Percentiles rank a stretch among this genome's conserved stretches.
Conservation (phyloP, 2,797 vertebrate species). For the Lagorchestes hirsutus region DNA sequence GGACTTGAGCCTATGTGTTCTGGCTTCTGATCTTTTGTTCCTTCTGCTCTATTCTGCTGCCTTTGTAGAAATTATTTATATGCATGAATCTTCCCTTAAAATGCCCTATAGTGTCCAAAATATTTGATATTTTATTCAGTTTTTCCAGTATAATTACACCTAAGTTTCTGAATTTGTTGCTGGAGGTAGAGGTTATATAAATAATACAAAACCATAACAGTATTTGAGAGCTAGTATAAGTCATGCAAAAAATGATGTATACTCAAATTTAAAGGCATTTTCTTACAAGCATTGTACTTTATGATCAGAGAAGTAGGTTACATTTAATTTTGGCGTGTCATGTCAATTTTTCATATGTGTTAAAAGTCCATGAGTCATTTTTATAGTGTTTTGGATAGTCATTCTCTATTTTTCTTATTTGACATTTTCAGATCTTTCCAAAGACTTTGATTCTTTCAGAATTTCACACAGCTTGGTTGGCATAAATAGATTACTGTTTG, state of each 20-base stretch:
- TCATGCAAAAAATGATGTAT: not conserved
- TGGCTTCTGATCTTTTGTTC: not conserved
- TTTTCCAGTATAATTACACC: not conserved
- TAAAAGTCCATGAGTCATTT: not conserved
- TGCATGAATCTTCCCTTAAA: not conserved
- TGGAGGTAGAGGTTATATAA: not conserved
- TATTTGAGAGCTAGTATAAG: not conserved
- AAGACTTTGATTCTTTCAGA: not conserved
- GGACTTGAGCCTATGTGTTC: not conserved
- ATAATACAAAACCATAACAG: not conserved
- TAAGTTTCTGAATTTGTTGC: not conserved
- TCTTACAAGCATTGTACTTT: not conserved
- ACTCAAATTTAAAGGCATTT: not conserved
- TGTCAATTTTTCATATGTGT: not conserved
- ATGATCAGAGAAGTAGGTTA: not conserved
- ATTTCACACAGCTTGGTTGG: not conserved
- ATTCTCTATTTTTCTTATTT: not conserved
- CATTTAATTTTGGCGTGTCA: not conserved
- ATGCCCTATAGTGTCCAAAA: not conserved
- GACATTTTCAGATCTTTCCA: not conserved
- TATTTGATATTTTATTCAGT: not conserved
- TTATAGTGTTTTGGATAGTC: not conserved
- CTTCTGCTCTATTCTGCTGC: not conserved
- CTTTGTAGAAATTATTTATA: not conserved
- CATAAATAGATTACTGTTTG: not conserved